These are phyloP conservation scores for Chloroclystis v-ata DNA, from an alignment of 2,888 invertebrate species.

Conservation along the genomic window DNA sequence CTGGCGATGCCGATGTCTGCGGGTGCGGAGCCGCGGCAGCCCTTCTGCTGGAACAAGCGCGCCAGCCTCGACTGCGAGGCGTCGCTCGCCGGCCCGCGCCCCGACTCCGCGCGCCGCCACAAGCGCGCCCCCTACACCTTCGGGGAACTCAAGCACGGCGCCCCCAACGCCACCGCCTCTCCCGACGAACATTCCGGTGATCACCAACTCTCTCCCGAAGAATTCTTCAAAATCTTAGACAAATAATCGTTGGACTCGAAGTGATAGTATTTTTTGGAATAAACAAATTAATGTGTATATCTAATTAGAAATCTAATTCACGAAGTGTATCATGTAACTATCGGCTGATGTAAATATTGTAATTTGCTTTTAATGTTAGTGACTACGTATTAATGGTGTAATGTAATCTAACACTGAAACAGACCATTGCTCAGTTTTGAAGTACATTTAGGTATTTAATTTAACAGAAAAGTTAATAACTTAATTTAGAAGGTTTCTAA, in stretches of 20 bases:
- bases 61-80: constrained; percentile 56
- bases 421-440: constrained; percentile 64
- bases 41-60: constrained; percentile 59
- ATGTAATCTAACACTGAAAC: constrained; percentile 71
- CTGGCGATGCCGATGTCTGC: constrained; percentile 73
- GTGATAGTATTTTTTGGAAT: constrained; percentile 39
- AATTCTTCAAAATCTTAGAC: constrained; percentile 64
- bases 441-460: constrained; percentile 12
- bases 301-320: constrained; percentile 44
- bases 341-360: constrained; percentile 73
- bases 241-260: constrained; percentile 46
- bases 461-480: constrained; percentile 13
- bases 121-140: constrained; percentile 60
- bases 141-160: constrained; percentile 69
- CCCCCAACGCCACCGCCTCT: constrained; percentile 52
- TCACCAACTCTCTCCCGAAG: constrained; percentile 57
- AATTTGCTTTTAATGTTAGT: constrained; percentile 71
- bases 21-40: constrained; percentile 62
- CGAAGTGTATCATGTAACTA: constrained; percentile 50
- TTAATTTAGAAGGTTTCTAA: background rate
- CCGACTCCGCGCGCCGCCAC: constrained; percentile 29
- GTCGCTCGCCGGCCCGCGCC: constrained; percentile 34
- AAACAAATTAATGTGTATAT: constrained; percentile 58
- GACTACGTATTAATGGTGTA: constrained; percentile 46
- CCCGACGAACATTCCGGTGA: constrained; percentile 40